Percentiles rank a stretch among this genome's conserved stretches.
phyloP scores from a whole-genome alignment of 2,888 invertebrate species.

The Anaspis maculata region DNA sequence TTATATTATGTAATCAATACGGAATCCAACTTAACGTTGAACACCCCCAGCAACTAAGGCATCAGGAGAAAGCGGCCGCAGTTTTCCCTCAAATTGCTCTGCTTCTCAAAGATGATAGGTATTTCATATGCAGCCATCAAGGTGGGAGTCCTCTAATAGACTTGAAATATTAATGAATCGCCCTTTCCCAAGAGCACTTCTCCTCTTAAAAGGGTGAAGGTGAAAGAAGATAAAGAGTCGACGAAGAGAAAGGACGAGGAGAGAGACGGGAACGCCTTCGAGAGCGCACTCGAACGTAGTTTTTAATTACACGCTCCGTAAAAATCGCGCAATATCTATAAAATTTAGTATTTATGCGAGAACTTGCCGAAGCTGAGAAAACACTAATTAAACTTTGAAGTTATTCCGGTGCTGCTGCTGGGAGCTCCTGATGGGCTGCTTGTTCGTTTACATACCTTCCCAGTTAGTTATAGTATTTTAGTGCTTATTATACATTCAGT shows the following conservation, averaged over 20 bases:
- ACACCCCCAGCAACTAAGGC: constrained; percentile 9
- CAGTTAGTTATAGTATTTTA: constrained; percentile 5
- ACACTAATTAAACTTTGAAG: constrained; percentile 26
- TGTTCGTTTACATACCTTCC: constrained; percentile 7
- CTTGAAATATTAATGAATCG: constrained; percentile 15
- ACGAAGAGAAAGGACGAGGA: too few species aligned
- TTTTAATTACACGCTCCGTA: constrained; percentile 17
- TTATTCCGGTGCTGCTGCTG: constrained; percentile 19
- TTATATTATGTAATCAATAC: constrained; percentile 22
- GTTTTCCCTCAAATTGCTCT: constrained; percentile 19
- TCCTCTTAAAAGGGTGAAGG: constrained; percentile 6
- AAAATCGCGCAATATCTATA: constrained; percentile 23
- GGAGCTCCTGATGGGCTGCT: too few species aligned
- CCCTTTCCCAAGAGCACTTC: constrained; percentile 5
- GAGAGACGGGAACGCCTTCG: too few species aligned
- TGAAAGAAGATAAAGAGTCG: too few species aligned
- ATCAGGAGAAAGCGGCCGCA: constrained; percentile 9
- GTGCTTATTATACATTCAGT: constrained; percentile 8
- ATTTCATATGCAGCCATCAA: constrained; percentile 21
- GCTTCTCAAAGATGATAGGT: constrained; percentile 21
- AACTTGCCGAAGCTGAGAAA: constrained; percentile 19
- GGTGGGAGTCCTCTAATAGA: constrained; percentile 12
- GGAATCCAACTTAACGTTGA: constrained; percentile 22
- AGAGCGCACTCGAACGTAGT: constrained; percentile 12
- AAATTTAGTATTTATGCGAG: constrained; percentile 23